Conservation (phyloP, 1,140 invertebrate genomes). For the Drosophila sp. region DNA sequence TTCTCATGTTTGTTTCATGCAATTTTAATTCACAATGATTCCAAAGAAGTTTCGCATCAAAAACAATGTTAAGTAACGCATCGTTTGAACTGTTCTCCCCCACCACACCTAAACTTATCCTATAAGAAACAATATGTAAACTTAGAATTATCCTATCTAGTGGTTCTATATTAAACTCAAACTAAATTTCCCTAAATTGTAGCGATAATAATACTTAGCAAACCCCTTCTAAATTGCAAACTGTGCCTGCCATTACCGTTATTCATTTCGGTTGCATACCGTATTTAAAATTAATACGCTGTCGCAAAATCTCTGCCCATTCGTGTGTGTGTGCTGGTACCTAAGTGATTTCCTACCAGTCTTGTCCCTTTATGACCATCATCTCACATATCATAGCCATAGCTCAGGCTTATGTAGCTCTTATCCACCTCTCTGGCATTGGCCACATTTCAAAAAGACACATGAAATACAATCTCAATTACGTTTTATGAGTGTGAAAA, state of each 20-base stretch:
- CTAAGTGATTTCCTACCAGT: conserved; percentile 18
- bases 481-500: conserved; percentile 66
- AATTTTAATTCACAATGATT: too few species aligned
- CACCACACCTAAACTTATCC: too few species aligned
- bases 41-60: too few species aligned
- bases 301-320: conserved; percentile 18
- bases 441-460: conserved; percentile 18
- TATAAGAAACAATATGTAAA: too few species aligned
- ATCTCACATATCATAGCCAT: conserved; percentile 47
- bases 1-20: too few species aligned
- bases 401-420: conserved; percentile 32
- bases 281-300: background rate
- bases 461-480: conserved; percentile 74
- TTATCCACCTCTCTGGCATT: conserved; percentile 5
- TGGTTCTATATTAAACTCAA: too few species aligned
- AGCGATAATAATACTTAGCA: too few species aligned
- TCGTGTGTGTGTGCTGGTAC: conserved; percentile 20
- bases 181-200: too few species aligned
- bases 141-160: too few species aligned
- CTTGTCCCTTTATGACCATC: conserved; percentile 53
- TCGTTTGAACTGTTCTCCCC: too few species aligned
- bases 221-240: background rate
- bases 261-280: background rate
- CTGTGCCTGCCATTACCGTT: background rate
- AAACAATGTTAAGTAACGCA: too few species aligned